Conservation (phyloP, 2,888 invertebrate genomes). For the Limnephilus marmoratus region DNA sequence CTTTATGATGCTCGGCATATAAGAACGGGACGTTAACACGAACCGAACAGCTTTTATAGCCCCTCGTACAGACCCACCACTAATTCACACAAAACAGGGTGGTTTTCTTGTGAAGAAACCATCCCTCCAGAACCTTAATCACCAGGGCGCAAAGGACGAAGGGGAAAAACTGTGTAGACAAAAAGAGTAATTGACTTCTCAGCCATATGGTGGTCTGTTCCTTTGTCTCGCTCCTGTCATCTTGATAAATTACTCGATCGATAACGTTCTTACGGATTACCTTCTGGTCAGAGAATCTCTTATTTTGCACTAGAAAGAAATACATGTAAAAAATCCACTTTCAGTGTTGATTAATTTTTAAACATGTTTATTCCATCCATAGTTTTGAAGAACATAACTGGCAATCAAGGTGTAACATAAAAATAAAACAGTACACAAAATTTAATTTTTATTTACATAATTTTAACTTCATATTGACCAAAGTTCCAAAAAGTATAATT, state of each 20-base stretch:
- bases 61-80: background rate
- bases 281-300: background rate
- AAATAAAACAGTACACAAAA: too few relatives aligned
- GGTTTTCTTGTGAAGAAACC: background rate
- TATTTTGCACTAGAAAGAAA: background rate
- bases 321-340: background rate
- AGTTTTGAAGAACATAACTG: too few relatives aligned
- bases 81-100: constrained; percentile 12
- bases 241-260: constrained; percentile 25
- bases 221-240: background rate
- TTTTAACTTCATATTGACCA: too few relatives aligned
- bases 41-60: background rate
- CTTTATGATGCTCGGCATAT: background rate
- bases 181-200: constrained; percentile 20
- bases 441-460: too few relatives aligned
- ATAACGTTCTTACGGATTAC: background rate
- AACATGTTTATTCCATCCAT: too few relatives aligned
- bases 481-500: background rate
- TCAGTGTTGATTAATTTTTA: background rate
- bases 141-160: background rate
- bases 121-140: background rate
- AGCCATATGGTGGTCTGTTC: background rate
- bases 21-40: background rate
- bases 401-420: too few relatives aligned
- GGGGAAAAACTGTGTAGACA: constrained; percentile 9